Evolutionary conservation across 2,113 vertebrate species (phyloP).

Genomic region (Oxygymnocypris stewartii): DNA sequence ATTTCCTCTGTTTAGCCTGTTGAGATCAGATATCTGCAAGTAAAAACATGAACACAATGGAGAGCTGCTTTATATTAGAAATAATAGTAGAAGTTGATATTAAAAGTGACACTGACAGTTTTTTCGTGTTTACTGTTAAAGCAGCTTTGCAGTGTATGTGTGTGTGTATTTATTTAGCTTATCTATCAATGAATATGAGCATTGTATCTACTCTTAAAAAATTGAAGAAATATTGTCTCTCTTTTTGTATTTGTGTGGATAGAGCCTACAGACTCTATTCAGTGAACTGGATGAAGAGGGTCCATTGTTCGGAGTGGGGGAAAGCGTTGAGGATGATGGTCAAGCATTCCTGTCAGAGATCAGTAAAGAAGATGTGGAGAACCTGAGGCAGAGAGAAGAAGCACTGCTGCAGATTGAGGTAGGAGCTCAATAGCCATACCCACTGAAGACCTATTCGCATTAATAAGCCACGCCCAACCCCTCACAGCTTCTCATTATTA

Average conservation of each 20-base stretch:
- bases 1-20: no score
- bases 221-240: neutral
- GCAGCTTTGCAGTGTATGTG: no score
- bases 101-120: no score
- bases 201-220: neutral
- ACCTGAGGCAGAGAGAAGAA: slow-evolving; percentile 80
- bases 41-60: no score
- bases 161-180: no score
- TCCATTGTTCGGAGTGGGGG: slow-evolving; percentile 73
- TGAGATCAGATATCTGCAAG: no score
- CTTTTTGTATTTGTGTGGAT: neutral
- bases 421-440: slow-evolving; percentile 31
- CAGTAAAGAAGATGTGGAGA: slow-evolving; percentile 84
- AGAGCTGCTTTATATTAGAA: no score
- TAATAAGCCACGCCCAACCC: neutral
- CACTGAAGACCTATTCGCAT: neutral
- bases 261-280: slow-evolving; percentile 74
- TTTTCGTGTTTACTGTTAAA: no score
- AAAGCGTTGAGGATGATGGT: slow-evolving; percentile 66
- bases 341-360: slow-evolving; percentile 80
- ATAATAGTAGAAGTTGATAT: no score
- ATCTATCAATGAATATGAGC: neutral
- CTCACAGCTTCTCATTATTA: neutral
- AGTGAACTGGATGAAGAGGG: slow-evolving; percentile 76
- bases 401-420: slow-evolving; percentile 86